Percentiles rank a stretch among this genome's conserved stretches.
These are phyloP conservation scores for Mus caroli DNA, from an alignment of 2,797 vertebrate species.

Conservation along the genomic window DNA sequence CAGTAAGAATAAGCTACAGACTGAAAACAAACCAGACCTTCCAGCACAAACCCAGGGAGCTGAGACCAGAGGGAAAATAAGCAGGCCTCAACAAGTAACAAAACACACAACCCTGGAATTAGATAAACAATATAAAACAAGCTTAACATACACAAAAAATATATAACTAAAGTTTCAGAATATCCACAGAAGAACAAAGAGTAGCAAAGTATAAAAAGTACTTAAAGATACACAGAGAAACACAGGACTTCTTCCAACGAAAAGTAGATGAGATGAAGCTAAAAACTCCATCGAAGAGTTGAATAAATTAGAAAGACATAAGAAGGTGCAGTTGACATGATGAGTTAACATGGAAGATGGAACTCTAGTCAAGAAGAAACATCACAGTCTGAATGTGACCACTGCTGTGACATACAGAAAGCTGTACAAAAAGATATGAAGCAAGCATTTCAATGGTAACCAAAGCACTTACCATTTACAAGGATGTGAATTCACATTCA, in stretches of 20 bases:
- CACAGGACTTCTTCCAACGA: constrained; percentile 9
- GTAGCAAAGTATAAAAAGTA: constrained; percentile 16
- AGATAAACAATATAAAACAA: constrained; percentile 54
- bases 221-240: constrained; percentile 22
- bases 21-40: not conserved
- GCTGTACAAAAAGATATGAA: constrained; percentile 9
- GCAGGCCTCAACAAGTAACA: not conserved
- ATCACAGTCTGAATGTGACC: not conserved
- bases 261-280: not conserved
- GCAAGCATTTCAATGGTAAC: constrained; percentile 27
- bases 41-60: not conserved
- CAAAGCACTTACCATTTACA: not conserved
- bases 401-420: not conserved
- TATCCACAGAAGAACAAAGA: constrained; percentile 9
- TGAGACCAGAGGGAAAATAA: not conserved
- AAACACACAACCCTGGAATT: constrained; percentile 1
- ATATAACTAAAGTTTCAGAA: constrained; percentile 42
- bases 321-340: not conserved
- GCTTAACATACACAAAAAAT: not conserved
- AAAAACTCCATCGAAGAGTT: constrained; percentile 27
- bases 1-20: constrained; percentile 42
- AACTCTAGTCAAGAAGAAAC: not conserved
- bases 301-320: not conserved
- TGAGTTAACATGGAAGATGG: not conserved
- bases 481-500: not conserved